Base-by-base conservation (phyloP, 2,797 vertebrate genomes). In the Sciurus vulgaris region DNA sequence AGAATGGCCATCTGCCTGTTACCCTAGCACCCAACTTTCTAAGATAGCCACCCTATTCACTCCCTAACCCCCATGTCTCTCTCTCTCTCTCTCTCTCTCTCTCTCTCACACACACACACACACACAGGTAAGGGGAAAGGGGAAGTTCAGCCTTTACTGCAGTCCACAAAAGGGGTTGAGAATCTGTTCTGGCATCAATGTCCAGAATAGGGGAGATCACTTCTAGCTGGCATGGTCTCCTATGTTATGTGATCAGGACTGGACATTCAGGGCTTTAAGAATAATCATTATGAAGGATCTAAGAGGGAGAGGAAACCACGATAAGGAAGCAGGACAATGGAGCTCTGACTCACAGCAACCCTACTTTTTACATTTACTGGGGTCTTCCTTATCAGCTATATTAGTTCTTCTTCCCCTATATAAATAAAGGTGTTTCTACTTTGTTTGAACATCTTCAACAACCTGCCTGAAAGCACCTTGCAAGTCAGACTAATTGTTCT, bases 371-470 rank as follows among this genome's bases (percentile, higher is more conserved):
- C 54, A 22, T 15, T 76, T 67, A 87, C 22, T 73, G 38, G 11
- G 7, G 38, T 86, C 59, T 85, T 87, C 49, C 51, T 92, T 77
- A 54, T 12, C 11, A 77, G 44, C 6, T 59, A 76, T 44, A 87
- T 84, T 63, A 91, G 28, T 26, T 49, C 20, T 20, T 78, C 54
- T 81, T 49, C 7, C 47, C 35, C 26, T 47, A 33, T 11, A 54
- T 70, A 47, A 17, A 70, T 83, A 51, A 69, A 67, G 35, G 14
- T 88, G 22, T 76, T 92, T 8, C 17, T 88, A 22, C 56, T 56
- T 83, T 67, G 33, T 83, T 92, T 79, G 56, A 91, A 83, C 76
- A 49, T 77, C 38, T 38, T 17, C 87, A 93, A 79, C 59, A 91
- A 59, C 4, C 28, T 93, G 38, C 10, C 72, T 91, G n/a, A 90